A percentile compares a stretch with the other conserved stretches of the same genome.
phyloP scores from a whole-genome alignment of 2,113 vertebrate species.

The Cromileptes altivelis region DNA sequence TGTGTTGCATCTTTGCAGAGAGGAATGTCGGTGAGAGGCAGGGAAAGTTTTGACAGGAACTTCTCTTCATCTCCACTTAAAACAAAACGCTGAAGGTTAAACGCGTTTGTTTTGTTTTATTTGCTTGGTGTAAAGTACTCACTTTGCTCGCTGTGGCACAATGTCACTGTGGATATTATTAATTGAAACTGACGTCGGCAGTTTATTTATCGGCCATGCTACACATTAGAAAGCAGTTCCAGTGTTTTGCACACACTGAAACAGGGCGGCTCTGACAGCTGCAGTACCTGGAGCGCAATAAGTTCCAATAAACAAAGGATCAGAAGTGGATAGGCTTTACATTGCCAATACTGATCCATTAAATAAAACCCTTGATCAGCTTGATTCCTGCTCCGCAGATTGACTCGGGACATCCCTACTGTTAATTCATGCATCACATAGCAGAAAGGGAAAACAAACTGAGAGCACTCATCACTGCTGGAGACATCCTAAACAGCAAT shows the following conservation, averaged over 20 bases:
- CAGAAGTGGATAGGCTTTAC: neutral
- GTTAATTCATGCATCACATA: slow-evolving; percentile 51
- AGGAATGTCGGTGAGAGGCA: neutral
- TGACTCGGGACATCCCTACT: slow-evolving; percentile 54
- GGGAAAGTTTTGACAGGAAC: neutral
- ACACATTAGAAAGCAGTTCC: neutral
- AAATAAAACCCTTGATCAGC: neutral
- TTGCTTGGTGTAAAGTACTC: neutral
- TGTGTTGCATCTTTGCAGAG: neutral
- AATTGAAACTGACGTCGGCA: neutral
- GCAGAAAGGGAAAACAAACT: slow-evolving; percentile 31
- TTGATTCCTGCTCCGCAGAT: neutral
- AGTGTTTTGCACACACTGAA: neutral
- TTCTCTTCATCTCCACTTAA: slow-evolving; percentile 16
- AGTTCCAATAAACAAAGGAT: slow-evolving; percentile 10
- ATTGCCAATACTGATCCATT: neutral
- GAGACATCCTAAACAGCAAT: slow-evolving; percentile 42
- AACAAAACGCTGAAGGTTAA: slow-evolving; percentile 12
- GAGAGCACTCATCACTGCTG: slow-evolving; percentile 52
- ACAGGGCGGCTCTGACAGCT: neutral
- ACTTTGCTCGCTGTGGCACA: neutral
- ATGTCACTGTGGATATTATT: neutral
- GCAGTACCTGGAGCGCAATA: neutral
- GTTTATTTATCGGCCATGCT: neutral
- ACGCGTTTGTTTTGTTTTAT: slow-evolving; percentile 4